Percentiles rank a stretch among this genome's conserved stretches.
Evolutionary conservation across 1,140 invertebrate species (phyloP).

Genomic region (Drosophila chauvacae): DNA sequence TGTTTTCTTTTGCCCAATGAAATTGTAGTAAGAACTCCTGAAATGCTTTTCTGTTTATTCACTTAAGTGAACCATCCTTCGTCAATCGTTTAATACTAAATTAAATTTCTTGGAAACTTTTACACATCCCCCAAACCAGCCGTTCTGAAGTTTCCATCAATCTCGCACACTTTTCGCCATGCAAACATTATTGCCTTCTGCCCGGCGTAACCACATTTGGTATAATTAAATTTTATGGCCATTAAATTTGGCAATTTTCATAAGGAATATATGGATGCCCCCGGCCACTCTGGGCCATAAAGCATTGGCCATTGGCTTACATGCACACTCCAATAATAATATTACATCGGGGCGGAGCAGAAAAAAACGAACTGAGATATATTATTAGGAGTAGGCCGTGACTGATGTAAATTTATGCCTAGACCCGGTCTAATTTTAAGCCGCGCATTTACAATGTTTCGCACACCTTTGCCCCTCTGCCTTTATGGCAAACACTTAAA

Average conservation of each 20-base stretch:
- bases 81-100: background rate
- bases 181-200: conserved; percentile 5
- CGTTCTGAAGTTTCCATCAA: conserved; percentile 23
- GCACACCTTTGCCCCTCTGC: background rate
- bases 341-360: conserved; percentile 1
- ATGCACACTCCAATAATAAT: conserved; percentile 55
- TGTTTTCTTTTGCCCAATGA: too few species aligned
- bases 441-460: conserved; percentile 73
- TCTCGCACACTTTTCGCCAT: conserved; percentile 25
- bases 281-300: conserved; percentile 58
- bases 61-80: background rate
- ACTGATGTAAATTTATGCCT: conserved; percentile 79
- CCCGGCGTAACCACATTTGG: conserved; percentile 48
- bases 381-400: conserved; percentile 40
- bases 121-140: background rate
- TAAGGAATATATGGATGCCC: conserved; percentile 55
- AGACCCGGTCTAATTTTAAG: conserved; percentile 71
- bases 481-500: conserved; percentile 38
- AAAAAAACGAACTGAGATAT: conserved; percentile 29
- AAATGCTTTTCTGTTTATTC: background rate
- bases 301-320: conserved; percentile 62
- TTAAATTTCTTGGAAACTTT: conserved; percentile 7
- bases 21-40: background rate
- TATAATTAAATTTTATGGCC: conserved; percentile 81
- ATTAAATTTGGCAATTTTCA: conserved; percentile 75